Conservation (phyloP, 2,797 vertebrate species). For the Falco cherrug region DNA sequence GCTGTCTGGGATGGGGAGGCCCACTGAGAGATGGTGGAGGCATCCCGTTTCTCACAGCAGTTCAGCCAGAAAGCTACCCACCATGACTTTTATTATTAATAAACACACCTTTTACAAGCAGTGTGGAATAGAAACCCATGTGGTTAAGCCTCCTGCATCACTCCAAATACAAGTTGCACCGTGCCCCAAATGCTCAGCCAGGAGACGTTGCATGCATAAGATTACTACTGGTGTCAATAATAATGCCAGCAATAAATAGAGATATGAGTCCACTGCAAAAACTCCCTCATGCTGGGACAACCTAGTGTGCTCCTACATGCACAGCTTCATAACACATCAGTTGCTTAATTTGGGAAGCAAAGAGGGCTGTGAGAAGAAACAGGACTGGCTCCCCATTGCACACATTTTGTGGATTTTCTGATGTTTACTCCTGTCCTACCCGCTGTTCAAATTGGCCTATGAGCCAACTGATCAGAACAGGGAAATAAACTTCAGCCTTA, state of each 20-base stretch:
- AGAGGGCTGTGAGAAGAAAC: not conserved
- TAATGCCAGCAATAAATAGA: not conserved
- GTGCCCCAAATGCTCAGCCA: not conserved
- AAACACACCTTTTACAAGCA: slow-evolving; percentile 36
- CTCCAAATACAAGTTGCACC: not conserved
- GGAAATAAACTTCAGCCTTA: not conserved
- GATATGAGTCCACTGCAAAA: not conserved
- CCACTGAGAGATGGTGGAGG: slow-evolving; percentile 55
- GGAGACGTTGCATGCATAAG: not conserved
- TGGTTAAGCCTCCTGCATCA: not conserved
- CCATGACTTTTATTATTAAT: slow-evolving; percentile 60
- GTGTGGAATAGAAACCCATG: not conserved
- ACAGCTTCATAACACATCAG: not conserved
- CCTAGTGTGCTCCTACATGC: not conserved
- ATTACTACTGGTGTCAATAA: not conserved
- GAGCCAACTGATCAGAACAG: not conserved
- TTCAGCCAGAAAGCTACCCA: slow-evolving; percentile 51
- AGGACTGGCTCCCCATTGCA: not conserved
- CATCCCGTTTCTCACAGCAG: slow-evolving; percentile 50
- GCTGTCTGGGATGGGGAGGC: slow-evolving; percentile 57
- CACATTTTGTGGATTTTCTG: not conserved
- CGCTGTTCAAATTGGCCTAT: not conserved
- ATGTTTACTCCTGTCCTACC: not conserved
- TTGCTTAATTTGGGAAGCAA: not conserved
- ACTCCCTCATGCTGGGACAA: not conserved